Evolutionary conservation across 2,797 vertebrate species (phyloP), one percentile per base, ranked within the genome.

Genomic region (Sitta carolinensis): DNA sequence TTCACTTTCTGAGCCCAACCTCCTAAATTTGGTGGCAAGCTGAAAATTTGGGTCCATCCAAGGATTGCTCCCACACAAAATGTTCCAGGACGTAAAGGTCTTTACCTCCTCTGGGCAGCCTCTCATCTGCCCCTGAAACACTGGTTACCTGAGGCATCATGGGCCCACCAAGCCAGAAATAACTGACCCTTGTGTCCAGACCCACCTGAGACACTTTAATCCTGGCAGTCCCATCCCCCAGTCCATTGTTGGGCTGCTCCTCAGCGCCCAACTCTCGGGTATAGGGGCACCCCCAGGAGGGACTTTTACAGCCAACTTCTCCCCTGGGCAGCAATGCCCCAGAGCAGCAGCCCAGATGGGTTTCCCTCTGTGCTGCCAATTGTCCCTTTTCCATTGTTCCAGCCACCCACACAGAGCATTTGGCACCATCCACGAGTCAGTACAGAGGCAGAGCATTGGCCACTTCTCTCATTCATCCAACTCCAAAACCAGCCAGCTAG

Each of bases 281-380:
- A 18, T 1, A 0, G 23, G 52, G 40, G 25, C 36, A 58, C 10
- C 25, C 36, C 23, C 54, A 58, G 25, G 25, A 34, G 16, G 36
- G 30, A 42, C 30, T 59, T 68, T 50, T 25, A 36, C 55, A 51
- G 21, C 17, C 34, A 48, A 1, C 51, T 48, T 38, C 76, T 57
- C 17, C 12, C 51, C 3, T 8, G 3, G n/a, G 13, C 64, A 68
- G 25, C 0, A 1, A 64, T 57, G 29, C 18, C 27, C 42, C 27
- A 16, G 3, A 40, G 18, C 76, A 48, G 52, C 34, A 68, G 29
- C 34, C 15, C 15, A 0, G 18, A 22, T n/a, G 34, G 11, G 29
- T n/a, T n/a, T 67, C 52, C 43, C 15, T 57, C 19, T 57, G 34
- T 0, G 1, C 5, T n/a, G 42, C 29, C 29, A 67, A 40, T 7